Evolutionary conservation across 1,140 invertebrate species (phyloP), one percentile per base, ranked within the genome.

Genomic region (Paracyclopina nana): DNA sequence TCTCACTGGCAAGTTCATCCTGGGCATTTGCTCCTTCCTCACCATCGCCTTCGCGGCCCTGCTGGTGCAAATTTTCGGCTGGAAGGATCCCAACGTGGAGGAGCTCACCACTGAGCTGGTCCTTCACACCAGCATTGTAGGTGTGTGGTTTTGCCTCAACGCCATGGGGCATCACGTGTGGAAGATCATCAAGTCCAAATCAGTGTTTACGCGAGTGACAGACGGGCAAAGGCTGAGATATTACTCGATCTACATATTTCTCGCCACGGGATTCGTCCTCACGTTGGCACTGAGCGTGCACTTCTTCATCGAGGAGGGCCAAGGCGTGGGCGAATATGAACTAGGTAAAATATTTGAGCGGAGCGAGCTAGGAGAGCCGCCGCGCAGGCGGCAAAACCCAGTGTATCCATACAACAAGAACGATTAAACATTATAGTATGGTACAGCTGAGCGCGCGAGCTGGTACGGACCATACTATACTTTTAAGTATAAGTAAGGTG

Each of bases 91-190:
- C n/a, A 48, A 48, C 16, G 45, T 48, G 9, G 28, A 48, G 14
- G 14, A 29, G 30, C 28, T 48, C 14, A 29, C 28, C 27, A 27
- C 27, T 16, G 45, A 28, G 28, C 28, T 48, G 6, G 24, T 48
- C 2, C 25, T 28, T 6, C 48, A 50, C 26, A 20, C 34, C 16
- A 42, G 48, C 34, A 40, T 50, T 1, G n/a, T 50, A 5, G 29
- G 29, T 14, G 26, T 41, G 16, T 50, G 48, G 48, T 34, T 50
- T 6, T 4, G 29, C n/a, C 29, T 50, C 14, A n/a, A 20, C 8
- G 9, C 14, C 26, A 50, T 50, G 48, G 50, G 50, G 2, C 40
- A 43, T 27, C 50, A 52, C 30, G 50, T 52, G 16, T 52, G 50
- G 50, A 40, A 50, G n/a, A 20, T 50, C 30, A 43, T 52, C 31